A percentile compares a stretch with the other conserved stretches of the same genome.
Conservation (phyloP, 2,888 invertebrate genomes). For the Hermodice carunculata region DNA sequence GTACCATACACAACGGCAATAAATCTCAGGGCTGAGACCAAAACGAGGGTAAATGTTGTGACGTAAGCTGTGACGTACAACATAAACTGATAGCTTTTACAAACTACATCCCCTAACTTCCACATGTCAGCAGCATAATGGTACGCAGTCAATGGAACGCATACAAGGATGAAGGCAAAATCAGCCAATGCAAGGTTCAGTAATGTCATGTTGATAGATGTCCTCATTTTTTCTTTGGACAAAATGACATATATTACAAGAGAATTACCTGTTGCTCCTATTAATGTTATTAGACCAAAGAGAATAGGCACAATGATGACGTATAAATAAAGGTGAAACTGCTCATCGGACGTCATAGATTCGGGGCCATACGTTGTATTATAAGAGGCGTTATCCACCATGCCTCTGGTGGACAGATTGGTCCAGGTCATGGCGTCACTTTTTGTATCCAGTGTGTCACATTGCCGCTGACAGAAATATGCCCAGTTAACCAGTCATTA, state of each 20-base stretch:
- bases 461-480: no score
- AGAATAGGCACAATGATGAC: conserved; percentile 31
- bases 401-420: no score
- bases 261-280: conserved; percentile 30
- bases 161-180: conserved; percentile 32
- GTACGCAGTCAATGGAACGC: conserved; percentile 36
- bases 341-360: no score
- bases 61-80: conserved; percentile 40
- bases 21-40: conserved; percentile 30
- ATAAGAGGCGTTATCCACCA: no score
- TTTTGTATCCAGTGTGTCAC: no score
- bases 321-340: conserved; percentile 23
- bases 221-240: conserved; percentile 25
- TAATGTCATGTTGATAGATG: conserved; percentile 31
- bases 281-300: conserved; percentile 25
- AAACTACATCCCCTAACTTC: conserved; percentile 36
- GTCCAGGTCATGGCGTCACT: no score
- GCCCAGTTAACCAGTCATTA: no score
- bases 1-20: conserved; percentile 25
- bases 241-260: conserved; percentile 33
- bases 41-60: conserved; percentile 37
- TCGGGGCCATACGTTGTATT: no score
- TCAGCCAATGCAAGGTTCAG: conserved; percentile 38
- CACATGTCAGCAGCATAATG: conserved; percentile 39
- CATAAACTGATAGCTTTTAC: conserved; percentile 29